Base-by-base conservation (phyloP, 1,140 invertebrate species). In the Conopomorpha cramerella region DNA sequence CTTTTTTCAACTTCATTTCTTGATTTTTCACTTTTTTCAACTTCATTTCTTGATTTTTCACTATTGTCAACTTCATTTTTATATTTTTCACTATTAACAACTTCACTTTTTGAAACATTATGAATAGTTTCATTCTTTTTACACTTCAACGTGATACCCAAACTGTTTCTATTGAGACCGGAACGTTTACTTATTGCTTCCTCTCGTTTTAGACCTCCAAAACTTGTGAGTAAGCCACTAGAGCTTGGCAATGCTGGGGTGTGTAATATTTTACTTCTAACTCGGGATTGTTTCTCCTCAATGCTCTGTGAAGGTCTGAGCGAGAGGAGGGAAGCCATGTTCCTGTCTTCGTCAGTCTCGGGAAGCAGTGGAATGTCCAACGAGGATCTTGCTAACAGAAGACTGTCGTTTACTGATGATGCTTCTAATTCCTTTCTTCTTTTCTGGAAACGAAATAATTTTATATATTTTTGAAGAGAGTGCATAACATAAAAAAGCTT, bases 311-410 rank as follows among this genome's bases (percentile, higher is more conserved):
- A 71, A 2, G 85, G 82, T 52, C 82, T 80, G 1, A 88, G 54
- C 26, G 86, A 83, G 30, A 95, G 78, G 13, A 95, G 70, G 2
- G 85, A 82, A 1, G 93, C 93, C 58, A 93, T 77, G 63, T 86
- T 85, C 31, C 82, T 77, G 54, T 96, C 93, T 42, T 93, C 88
- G 43, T 87, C 83, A 19, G 81, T 79, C 76, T 96, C 93, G 2
- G 87, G 84, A 1, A 95, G 65, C 11, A 96, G 76, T 26, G 81
- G 65, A 36, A 96, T 91, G 52, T 89, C 82, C 2, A 96, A 68
- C 16, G 89, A 90, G 27, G 84, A 86, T 61, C 88, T 95, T 32
- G 84, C 82, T 34, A 93, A 66, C n/a, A 96, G 70, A 16, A 81
- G 68, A 36, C 85, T 82, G 60, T 96, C 90, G 39, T 82, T 77